phyloP scores from a whole-genome alignment of 1,140 invertebrate species.

The Drosophila lacteicornis region DNA sequence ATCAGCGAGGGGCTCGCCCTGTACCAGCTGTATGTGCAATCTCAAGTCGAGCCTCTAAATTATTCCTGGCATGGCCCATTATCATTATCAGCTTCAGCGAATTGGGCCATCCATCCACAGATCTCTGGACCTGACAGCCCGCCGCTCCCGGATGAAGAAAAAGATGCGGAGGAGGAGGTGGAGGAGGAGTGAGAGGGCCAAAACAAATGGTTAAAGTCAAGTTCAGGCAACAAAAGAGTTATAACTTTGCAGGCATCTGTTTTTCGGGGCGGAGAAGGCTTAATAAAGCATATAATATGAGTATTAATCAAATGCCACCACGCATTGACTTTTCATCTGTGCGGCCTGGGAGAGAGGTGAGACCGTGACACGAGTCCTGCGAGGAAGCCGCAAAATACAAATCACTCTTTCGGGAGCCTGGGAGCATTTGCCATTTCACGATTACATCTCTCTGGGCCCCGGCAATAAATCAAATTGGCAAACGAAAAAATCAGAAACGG shows the following conservation, averaged over 20 bases:
- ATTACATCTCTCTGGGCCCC: conserved; percentile 43
- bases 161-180: conserved; percentile 11
- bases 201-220: conserved; percentile 71
- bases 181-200: neutral
- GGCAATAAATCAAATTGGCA: conserved; percentile 54
- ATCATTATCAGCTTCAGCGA: conserved; percentile 59
- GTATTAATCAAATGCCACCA: conserved; percentile 76
- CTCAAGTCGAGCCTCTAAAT: conserved; percentile 61
- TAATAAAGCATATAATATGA: conserved; percentile 83
- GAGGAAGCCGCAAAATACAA: conserved; percentile 7
- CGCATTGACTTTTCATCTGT: conserved; percentile 75
- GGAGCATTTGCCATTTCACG: conserved; percentile 40
- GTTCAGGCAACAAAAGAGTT: conserved; percentile 72
- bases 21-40: neutral
- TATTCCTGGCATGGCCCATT: conserved; percentile 37
- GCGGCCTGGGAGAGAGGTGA: conserved; percentile 30
- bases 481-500: conserved; percentile 33
- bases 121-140: conserved; percentile 62
- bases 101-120: no score
- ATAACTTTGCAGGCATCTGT: conserved; percentile 46
- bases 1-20: conserved; percentile 37
- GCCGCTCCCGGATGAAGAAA: conserved; percentile 25
- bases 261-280: conserved; percentile 17
- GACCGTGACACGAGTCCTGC: conserved; percentile 23
- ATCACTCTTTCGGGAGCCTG: conserved; percentile 9